Percentiles rank a stretch among this genome's conserved stretches.
These are phyloP conservation scores for Philaethria dido DNA, from an alignment of 2,888 invertebrate genomes.

Conservation along the genomic window DNA sequence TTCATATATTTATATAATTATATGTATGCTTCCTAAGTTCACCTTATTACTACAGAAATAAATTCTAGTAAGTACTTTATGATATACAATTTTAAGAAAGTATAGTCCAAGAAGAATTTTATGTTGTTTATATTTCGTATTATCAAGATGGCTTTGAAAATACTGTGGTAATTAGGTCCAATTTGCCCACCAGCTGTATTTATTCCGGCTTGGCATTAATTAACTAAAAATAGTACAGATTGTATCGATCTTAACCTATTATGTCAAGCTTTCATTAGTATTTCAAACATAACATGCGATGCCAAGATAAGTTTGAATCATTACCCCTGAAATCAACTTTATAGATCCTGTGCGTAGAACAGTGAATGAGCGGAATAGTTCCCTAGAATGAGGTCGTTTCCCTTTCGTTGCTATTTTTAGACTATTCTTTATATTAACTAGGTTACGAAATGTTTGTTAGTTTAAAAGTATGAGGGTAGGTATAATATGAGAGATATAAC, in stretches of 20 bases:
- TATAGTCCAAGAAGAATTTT: neutral
- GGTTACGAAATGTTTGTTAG: conserved; percentile 32
- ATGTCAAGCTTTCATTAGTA: conserved; percentile 53
- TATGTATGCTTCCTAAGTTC: neutral
- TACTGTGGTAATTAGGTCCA: conserved; percentile 55
- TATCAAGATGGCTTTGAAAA: conserved; percentile 56
- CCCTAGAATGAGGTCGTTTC: conserved; percentile 74
- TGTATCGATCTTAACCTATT: conserved; percentile 61
- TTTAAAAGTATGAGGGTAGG: conserved; percentile 1
- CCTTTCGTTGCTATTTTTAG: conserved; percentile 68
- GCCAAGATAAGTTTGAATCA: conserved; percentile 65
- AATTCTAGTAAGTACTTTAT: neutral
- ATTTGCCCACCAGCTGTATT: conserved; percentile 57
- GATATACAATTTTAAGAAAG: neutral
- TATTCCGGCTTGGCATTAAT: conserved; percentile 53
- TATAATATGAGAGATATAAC: conserved; percentile 13
- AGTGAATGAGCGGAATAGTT: conserved; percentile 63
- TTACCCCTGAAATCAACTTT: conserved; percentile 73
- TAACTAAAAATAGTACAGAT: conserved; percentile 56
- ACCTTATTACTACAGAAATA: neutral
- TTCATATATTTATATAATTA: neutral
- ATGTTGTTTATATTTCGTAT: conserved; percentile 45
- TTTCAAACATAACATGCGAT: conserved; percentile 54
- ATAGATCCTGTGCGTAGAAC: conserved; percentile 73
- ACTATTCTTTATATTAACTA: conserved; percentile 61